Evolutionary conservation across 2,888 invertebrate genomes (phyloP), one percentile per base, ranked within the genome.

Genomic region (Pediacus dermestoides): DNA sequence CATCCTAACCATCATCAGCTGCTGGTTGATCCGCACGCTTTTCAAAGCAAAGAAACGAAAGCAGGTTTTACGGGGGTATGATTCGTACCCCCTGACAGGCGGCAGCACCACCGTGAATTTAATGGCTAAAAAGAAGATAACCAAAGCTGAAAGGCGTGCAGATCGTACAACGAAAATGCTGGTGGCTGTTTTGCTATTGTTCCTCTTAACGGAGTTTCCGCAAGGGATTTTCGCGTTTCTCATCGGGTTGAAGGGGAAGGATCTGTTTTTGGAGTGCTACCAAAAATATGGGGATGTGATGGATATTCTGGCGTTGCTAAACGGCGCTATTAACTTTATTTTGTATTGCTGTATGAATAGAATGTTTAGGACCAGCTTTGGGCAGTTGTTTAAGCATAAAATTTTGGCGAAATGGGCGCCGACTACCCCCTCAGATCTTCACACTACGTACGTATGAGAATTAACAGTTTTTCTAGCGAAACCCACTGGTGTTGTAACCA

Each of bases 281-380:
- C 76, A 80, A 47, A 74, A 82, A 28, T 81, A 88, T 46, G 89
- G 89, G 1, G 92, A 93, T 63, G 64, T 92, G 37, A 86, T 93
- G 82, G 93, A 95, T 70, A 81, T 91, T 42, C 68, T 93, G 60
- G 93, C 94, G 0, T 75, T 95, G 39, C 72, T 91, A 54, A 95
- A 94, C 68, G 90, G 92, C 4, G 88, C 91, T 1, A 87, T 94
- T 40, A 95, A 93, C 69, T 95, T 95, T 62, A 85, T 94, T 36
- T 75, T 95, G 26, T 95, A 94, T 66, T 94, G 93, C 61, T 78
- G 88, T 34, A 94, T 95, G 94, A 92, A 91, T 44, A 78, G 88
- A 46, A 93, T 93, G 74, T 95, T 95, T 67, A 77, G 95, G 9
- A 80, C 79, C 52, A 86, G 86, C 1, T 89, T 86, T 63, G 74